Conservation (phyloP, 37 sponge, comb jelly and placozoan species). For the Eunapius fragilis region DNA sequence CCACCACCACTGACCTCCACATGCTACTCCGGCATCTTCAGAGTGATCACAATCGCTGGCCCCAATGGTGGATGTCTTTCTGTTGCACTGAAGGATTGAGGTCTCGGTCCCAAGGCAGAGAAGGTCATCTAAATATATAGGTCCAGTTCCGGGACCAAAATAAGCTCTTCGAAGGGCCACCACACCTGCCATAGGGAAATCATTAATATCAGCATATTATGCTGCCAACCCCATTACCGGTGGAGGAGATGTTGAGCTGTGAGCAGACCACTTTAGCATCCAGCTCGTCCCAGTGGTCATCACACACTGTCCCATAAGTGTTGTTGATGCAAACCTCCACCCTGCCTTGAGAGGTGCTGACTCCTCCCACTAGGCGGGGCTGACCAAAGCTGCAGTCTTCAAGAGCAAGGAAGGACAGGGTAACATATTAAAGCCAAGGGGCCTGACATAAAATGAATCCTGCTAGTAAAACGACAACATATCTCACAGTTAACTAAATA, state of each 20-base stretch:
- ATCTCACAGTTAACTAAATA: no score
- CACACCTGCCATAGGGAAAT: conserved; percentile 8
- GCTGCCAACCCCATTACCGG: neutral
- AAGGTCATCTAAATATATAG: conserved; percentile 29
- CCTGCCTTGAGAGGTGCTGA: neutral
- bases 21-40: conserved; percentile 66
- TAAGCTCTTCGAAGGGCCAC: neutral
- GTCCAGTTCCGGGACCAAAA: conserved; percentile 34
- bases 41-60: conserved; percentile 39
- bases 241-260: conserved; percentile 36
- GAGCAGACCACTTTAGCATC: conserved; percentile 58
- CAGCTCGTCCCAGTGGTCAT: conserved; percentile 26
- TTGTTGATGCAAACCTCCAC: conserved; percentile 50
- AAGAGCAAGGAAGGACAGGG: neutral
- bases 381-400: conserved; percentile 24
- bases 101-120: conserved; percentile 8
- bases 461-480: no score
- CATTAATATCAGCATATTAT: neutral
- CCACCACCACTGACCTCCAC: conserved; percentile 19
- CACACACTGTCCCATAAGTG: conserved; percentile 66
- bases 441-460: no score
- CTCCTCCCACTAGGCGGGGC: conserved; percentile 31
- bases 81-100: conserved; percentile 13
- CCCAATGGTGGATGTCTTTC: conserved; percentile 1
- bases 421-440: neutral